Evolutionary conservation across 1,140 invertebrate genomes (phyloP).

Genomic region (Carcinoscorpius rotundicauda): DNA sequence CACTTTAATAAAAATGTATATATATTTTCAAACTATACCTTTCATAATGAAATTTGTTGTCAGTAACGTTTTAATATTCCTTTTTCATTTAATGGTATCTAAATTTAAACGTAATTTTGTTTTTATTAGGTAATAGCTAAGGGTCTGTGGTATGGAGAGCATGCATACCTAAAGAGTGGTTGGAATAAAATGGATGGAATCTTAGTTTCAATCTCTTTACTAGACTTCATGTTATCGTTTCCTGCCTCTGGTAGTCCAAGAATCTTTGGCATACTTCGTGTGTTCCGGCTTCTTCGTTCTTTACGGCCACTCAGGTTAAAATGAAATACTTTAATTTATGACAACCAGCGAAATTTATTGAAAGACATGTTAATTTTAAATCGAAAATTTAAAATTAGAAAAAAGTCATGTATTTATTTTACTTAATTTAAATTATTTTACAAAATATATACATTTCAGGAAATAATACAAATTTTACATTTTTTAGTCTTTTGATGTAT

Average conservation of each 20-base stretch:
- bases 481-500: too few relatives aligned
- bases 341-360: not conserved
- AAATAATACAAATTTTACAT: too few relatives aligned
- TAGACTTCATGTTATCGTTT: constrained; percentile 90
- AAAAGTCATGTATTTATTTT: not conserved
- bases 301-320: constrained; percentile 66
- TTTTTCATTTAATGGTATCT: too few relatives aligned
- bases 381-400: not conserved
- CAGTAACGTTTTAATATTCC: too few relatives aligned
- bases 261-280: constrained; percentile 81
- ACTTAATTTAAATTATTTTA: not conserved
- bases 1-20: too few relatives aligned
- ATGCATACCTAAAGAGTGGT: constrained; percentile 93
- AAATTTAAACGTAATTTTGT: not conserved
- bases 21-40: too few relatives aligned
- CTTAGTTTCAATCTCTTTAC: constrained; percentile 90
- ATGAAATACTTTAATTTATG: constrained; percentile 3
- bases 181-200: constrained; percentile 99
- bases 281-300: constrained; percentile 90
- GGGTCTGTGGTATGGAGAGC: constrained; percentile 83
- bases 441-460: too few relatives aligned
- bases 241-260: constrained; percentile 79
- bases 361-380: not conserved
- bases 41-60: too few relatives aligned
- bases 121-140: constrained; percentile 68